Percentiles rank a stretch among this genome's conserved stretches.
Evolutionary conservation across 2,888 invertebrate genomes (phyloP).

Genomic region (Pristionchus exspectatus): DNA sequence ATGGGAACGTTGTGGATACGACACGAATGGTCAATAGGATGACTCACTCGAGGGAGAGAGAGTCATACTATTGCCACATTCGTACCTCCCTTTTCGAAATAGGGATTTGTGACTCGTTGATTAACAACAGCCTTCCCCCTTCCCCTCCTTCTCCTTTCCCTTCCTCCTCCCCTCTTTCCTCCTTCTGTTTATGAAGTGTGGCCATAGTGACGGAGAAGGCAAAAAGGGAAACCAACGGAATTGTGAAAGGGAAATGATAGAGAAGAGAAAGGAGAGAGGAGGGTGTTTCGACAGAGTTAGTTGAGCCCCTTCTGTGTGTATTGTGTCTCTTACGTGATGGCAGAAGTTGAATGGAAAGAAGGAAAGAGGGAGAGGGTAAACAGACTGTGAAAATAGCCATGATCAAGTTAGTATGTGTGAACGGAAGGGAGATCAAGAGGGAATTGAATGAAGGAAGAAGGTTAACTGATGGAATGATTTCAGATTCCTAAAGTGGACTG

Average conservation of each 20-base stretch:
- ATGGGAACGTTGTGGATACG: neutral
- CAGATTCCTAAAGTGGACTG: conserved; percentile 72
- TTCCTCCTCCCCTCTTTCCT: neutral
- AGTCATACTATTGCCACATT: conserved; percentile 4
- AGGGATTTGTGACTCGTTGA: conserved; percentile 3
- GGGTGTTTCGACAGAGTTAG: conserved; percentile 4
- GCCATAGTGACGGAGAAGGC: neutral
- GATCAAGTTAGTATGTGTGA: conserved; percentile 24
- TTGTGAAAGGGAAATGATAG: conserved; percentile 24
- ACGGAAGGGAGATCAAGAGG: conserved; percentile 19
- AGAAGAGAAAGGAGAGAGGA: neutral
- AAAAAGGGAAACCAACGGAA: conserved; percentile 27
- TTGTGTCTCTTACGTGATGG: neutral
- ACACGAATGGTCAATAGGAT: neutral
- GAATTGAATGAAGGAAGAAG: neutral
- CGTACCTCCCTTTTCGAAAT: conserved; percentile 11
- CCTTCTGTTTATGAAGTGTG: conserved; percentile 25
- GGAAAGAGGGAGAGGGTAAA: neutral
- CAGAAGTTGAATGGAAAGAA: conserved; percentile 12
- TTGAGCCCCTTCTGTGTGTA: neutral
- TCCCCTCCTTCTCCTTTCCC: neutral
- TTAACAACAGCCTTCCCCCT: neutral
- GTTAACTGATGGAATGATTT: neutral
- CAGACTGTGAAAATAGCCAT: neutral
- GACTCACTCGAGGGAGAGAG: neutral